Evolutionary conservation across 2,113 vertebrate genomes (phyloP).

Genomic region (Brachypteracias leptosomus): DNA sequence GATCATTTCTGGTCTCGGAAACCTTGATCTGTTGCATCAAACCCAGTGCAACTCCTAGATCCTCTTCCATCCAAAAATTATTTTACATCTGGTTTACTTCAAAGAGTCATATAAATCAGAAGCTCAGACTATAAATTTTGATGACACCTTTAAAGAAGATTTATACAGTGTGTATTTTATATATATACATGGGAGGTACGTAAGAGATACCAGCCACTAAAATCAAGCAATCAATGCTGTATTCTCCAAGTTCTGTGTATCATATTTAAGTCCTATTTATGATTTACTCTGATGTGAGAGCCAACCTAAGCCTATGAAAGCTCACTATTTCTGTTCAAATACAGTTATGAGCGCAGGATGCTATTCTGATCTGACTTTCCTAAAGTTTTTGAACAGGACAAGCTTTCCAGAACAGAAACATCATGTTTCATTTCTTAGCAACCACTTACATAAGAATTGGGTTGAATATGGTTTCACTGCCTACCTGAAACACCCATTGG

Average conservation of each 20-base stretch:
- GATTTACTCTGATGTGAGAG: neutral
- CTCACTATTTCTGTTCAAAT: neutral
- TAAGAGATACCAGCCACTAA: constrained; percentile 16
- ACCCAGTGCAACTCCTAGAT: neutral
- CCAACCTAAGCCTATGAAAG: neutral
- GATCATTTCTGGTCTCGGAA: constrained; percentile 8
- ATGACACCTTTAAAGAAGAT: constrained; percentile 49
- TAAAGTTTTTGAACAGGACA: neutral
- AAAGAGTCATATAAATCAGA: constrained; percentile 49
- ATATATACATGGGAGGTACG: neutral
- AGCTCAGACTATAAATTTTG: constrained; percentile 36
- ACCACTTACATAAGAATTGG: neutral
- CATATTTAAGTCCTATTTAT: neutral
- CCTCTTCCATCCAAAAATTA: neutral
- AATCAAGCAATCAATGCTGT: constrained; percentile 1
- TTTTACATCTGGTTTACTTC: constrained; percentile 57
- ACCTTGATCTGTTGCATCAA: neutral
- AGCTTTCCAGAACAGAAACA: neutral
- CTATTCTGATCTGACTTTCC: neutral
- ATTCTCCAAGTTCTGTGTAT: neutral
- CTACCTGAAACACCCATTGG: neutral
- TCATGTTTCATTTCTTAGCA: neutral
- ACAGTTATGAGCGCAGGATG: neutral
- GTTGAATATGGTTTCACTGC: neutral
- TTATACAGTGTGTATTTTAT: neutral